Conservation (phyloP, 2,888 invertebrate species). For the Cantharis nigra region DNA sequence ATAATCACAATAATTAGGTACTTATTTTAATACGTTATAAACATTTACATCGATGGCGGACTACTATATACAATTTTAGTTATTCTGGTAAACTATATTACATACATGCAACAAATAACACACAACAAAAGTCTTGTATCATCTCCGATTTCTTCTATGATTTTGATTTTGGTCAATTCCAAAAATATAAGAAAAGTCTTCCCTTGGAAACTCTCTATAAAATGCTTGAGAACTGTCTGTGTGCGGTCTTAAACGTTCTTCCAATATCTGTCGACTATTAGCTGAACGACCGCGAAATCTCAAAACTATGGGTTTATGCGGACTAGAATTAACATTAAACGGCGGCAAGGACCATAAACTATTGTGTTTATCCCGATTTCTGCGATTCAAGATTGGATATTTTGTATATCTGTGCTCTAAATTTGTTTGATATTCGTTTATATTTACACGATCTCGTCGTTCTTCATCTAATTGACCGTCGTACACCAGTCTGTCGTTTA, state of each 20-base stretch:
- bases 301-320: slow-evolving; percentile 47
- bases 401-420: neutral
- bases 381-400: slow-evolving; percentile 30
- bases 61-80: slow-evolving; percentile 18
- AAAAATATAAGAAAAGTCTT: slow-evolving; percentile 48
- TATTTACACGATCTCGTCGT: slow-evolving; percentile 6
- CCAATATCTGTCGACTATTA: slow-evolving; percentile 14
- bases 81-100: slow-evolving; percentile 9
- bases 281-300: slow-evolving; percentile 46
- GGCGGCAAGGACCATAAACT: slow-evolving; percentile 43
- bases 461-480: neutral
- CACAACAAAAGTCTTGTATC: slow-evolving; percentile 11
- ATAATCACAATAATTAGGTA: slow-evolving; percentile 4
- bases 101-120: slow-evolving; percentile 22
- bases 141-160: slow-evolving; percentile 19
- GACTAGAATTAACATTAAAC: slow-evolving; percentile 39
- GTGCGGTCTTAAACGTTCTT: slow-evolving; percentile 23
- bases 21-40: neutral
- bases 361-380: slow-evolving; percentile 43
- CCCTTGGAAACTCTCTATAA: slow-evolving; percentile 45
- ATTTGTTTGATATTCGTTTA: slow-evolving; percentile 17
- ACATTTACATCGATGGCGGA: slow-evolving; percentile 1
- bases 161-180: slow-evolving; percentile 38
- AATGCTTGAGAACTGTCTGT: slow-evolving; percentile 33
- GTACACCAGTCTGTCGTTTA: neutral